These are phyloP conservation scores for Acanthoscelides obtectus DNA, from an alignment of 2,888 invertebrate species.

Conservation along the genomic window DNA sequence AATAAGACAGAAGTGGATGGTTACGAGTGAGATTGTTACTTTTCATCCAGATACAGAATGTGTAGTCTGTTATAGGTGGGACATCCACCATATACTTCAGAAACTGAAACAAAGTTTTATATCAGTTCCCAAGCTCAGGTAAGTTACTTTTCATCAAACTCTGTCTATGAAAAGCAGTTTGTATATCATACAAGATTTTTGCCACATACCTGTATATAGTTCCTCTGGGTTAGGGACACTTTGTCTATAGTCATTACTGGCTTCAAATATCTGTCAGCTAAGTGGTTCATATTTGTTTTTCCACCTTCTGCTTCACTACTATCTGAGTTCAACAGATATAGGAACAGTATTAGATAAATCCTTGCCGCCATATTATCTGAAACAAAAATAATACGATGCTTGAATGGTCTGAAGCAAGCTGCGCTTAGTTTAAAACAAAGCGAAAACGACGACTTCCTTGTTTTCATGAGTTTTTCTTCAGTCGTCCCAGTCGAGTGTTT, in stretches of 20 bases:
- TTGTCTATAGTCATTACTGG: slow-evolving; percentile 50
- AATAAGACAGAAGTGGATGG: slow-evolving; percentile 54
- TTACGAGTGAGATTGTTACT: slow-evolving; percentile 50
- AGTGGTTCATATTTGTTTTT: not conserved
- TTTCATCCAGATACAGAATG: slow-evolving; percentile 53
- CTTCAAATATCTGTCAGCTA: not conserved
- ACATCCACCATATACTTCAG: slow-evolving; percentile 50
- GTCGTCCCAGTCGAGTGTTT: no score
- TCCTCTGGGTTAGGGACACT: slow-evolving; percentile 61
- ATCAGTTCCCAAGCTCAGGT: no score
- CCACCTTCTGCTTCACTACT: not conserved
- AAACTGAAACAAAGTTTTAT: slow-evolving; percentile 46
- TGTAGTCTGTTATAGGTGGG: slow-evolving; percentile 52
- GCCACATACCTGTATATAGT: slow-evolving; percentile 60
- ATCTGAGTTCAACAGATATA: not conserved
- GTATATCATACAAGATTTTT: no score
- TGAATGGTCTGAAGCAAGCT: no score
- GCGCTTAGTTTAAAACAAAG: no score
- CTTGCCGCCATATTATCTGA: not conserved
- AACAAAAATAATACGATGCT: no score
- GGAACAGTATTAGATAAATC: not conserved
- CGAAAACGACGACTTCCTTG: no score
- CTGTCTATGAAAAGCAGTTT: not conserved
- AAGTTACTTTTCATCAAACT: not conserved
- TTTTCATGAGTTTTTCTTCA: no score